Percentiles rank a stretch among this genome's conserved stretches.
Evolutionary conservation across 2,888 invertebrate species (phyloP).

Genomic region (Bhutanitis thaidina): DNA sequence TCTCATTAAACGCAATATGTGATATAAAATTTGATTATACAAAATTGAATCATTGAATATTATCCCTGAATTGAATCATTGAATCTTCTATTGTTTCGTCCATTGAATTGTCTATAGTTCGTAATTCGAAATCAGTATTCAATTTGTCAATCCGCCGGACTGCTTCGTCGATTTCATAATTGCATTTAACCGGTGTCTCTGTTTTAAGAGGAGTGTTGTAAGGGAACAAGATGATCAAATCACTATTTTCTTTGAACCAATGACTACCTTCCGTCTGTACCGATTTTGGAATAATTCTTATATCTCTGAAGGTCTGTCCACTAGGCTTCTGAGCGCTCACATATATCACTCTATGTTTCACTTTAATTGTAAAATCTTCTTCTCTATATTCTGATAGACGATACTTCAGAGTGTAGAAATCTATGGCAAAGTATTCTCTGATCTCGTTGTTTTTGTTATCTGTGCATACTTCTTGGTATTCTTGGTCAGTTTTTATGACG

Average conservation of each 20-base stretch:
- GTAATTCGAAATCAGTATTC: not conserved
- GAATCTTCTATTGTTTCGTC: not conserved
- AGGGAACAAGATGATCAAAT: conserved; percentile 13
- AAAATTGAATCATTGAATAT: too few species aligned
- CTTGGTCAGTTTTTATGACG: not conserved
- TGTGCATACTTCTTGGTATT: conserved; percentile 1
- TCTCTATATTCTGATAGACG: conserved; percentile 9
- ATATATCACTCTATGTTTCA: conserved; percentile 18
- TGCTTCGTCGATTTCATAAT: not conserved
- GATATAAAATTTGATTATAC: too few species aligned
- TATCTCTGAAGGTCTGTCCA: conserved; percentile 3
- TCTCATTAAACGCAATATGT: too few species aligned
- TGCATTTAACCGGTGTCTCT: not conserved
- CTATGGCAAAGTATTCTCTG: conserved; percentile 7
- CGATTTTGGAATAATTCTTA: conserved; percentile 14
- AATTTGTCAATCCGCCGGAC: not conserved
- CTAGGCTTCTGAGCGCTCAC: conserved; percentile 5
- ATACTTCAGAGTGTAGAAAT: conserved; percentile 18
- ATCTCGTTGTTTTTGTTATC: not conserved
- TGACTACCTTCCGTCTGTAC: conserved; percentile 8
- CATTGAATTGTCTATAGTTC: not conserved
- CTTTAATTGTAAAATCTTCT: conserved; percentile 11
- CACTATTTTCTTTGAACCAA: conserved; percentile 14
- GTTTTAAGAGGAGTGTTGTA: conserved; percentile 11
- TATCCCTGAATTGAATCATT: too few species aligned